Percentiles rank a stretch among this genome's conserved stretches.
phyloP scores from a whole-genome alignment of 2,888 invertebrate genomes.

The Heteropelma amictum region DNA sequence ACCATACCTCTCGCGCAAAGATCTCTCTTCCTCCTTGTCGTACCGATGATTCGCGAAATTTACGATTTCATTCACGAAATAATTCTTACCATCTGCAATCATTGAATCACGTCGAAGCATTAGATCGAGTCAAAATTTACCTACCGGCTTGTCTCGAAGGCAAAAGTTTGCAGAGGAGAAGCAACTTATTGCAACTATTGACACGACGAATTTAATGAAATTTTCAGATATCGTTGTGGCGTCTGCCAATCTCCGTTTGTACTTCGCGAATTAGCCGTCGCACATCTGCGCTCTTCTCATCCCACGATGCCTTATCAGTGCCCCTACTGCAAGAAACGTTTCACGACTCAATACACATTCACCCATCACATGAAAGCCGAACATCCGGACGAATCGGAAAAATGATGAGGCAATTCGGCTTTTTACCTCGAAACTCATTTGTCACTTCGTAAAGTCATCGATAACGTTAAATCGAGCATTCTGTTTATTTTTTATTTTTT shows the following conservation, averaged over 20 bases:
- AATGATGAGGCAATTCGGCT: conserved; percentile 56
- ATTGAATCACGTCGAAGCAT: too few relatives aligned
- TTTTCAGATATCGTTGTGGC: conserved; percentile 70
- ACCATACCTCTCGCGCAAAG: too few relatives aligned
- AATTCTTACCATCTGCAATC: too few relatives aligned
- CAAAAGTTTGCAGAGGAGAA: too few relatives aligned
- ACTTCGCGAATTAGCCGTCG: conserved; percentile 70
- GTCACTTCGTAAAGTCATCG: neutral
- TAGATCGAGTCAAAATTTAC: too few relatives aligned
- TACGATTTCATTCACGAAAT: neutral
- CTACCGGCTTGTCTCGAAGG: too few relatives aligned
- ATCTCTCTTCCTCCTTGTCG: too few relatives aligned
- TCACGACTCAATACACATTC: conserved; percentile 70
- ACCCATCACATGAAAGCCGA: conserved; percentile 71
- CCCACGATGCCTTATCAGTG: conserved; percentile 73
- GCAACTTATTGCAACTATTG: neutral
- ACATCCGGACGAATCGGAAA: conserved; percentile 71
- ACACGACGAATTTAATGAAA: neutral
- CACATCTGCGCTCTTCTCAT: conserved; percentile 73
- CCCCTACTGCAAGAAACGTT: conserved; percentile 72
- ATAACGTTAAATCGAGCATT: too few relatives aligned
- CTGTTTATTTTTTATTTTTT: neutral
- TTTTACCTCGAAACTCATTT: neutral
- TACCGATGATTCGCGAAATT: too few relatives aligned
- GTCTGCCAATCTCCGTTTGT: conserved; percentile 73